Evolutionary conservation across 2,888 invertebrate genomes (phyloP).

Genomic region (Epirrhoe alternata): DNA sequence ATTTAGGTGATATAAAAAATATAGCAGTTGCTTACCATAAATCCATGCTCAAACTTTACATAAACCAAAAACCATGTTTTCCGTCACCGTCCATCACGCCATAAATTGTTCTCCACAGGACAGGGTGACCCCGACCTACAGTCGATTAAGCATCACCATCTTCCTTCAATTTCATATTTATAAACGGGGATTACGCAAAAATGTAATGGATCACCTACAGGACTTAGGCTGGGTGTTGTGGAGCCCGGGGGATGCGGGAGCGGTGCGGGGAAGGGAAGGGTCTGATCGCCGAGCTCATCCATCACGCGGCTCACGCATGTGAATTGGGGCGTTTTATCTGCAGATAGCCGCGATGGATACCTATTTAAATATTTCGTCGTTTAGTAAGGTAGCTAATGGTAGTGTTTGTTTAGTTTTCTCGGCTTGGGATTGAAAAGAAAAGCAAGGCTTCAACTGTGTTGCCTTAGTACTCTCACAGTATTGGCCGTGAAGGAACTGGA

Average conservation of each 20-base stretch:
- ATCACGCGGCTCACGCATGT: conserved; percentile 85
- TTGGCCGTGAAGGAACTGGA: too few relatives aligned
- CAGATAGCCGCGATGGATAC: conserved; percentile 79
- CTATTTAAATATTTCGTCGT: conserved; percentile 84
- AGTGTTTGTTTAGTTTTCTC: conserved; percentile 29
- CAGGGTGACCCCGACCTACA: conserved; percentile 80
- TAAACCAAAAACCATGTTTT: conserved; percentile 48
- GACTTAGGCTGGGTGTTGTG: conserved; percentile 71
- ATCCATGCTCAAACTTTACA: not conserved
- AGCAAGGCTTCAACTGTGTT: too few relatives aligned
- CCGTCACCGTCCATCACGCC: conserved; percentile 54
- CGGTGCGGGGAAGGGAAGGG: conserved; percentile 70
- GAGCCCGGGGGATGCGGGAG: conserved; percentile 39
- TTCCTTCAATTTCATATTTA: conserved; percentile 85
- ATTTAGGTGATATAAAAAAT: not conserved
- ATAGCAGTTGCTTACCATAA: not conserved
- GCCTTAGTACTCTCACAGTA: too few relatives aligned
- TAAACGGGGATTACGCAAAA: conserved; percentile 85
- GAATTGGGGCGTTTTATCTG: conserved; percentile 84
- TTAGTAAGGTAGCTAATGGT: conserved; percentile 55
- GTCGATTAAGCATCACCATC: conserved; percentile 84
- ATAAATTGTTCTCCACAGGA: conserved; percentile 74
- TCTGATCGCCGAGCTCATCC: conserved; percentile 84
- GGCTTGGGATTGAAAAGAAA: too few relatives aligned
- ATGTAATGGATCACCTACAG: conserved; percentile 85